A percentile compares a stretch with the other conserved stretches of the same genome.
Conservation (phyloP, 2,888 invertebrate genomes). For the Oasisia sp. region DNA sequence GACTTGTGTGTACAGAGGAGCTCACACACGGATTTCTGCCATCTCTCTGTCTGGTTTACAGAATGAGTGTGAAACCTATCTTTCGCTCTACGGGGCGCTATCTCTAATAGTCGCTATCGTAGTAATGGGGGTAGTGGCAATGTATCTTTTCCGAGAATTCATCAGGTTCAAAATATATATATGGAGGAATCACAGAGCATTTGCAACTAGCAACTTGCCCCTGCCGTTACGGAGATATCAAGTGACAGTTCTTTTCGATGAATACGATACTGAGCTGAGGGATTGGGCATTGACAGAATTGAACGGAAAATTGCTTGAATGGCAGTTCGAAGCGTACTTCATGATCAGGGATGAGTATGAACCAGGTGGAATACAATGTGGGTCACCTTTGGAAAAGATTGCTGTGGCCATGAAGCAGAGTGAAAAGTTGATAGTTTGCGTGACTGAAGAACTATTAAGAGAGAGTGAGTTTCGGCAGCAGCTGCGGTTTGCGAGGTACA, state of each 20-base stretch:
- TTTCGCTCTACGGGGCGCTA: not conserved
- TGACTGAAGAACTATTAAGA: not conserved
- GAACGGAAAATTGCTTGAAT: too few species aligned
- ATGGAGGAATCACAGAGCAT: too few species aligned
- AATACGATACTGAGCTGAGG: not conserved
- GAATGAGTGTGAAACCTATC: not conserved
- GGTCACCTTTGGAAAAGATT: not conserved
- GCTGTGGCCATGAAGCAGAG: not conserved
- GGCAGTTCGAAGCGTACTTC: too few species aligned
- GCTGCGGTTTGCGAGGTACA: not conserved
- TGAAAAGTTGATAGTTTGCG: not conserved
- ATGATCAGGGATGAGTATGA: not conserved
- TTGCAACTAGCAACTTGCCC: too few species aligned
- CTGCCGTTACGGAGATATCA: not conserved
- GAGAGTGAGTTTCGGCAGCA: not conserved
- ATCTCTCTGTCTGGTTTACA: not conserved
- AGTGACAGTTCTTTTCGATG: not conserved
- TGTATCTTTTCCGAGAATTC: not conserved
- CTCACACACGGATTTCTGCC: not conserved
- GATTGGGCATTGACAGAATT: not conserved
- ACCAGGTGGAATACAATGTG: not conserved
- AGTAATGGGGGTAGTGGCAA: not conserved
- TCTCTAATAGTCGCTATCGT: not conserved
- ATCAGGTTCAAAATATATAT: too few species aligned
- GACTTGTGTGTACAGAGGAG: not conserved